Evolutionary conservation across 2,797 vertebrate species (phyloP).

Genomic region (Pogonophryne albipinna): DNA sequence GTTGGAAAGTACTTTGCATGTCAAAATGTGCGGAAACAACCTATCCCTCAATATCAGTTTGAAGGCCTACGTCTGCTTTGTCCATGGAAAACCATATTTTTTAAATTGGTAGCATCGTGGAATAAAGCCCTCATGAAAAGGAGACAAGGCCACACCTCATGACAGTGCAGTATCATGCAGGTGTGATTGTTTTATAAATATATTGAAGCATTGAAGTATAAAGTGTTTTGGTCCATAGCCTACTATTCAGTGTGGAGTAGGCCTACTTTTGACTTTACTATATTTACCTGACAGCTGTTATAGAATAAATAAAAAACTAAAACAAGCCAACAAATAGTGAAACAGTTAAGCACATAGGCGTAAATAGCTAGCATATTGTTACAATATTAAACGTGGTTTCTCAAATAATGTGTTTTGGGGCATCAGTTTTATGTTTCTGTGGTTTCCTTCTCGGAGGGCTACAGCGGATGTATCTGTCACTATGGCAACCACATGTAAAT

Average conservation of each 20-base stretch:
- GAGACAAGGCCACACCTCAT: conserved; percentile 13
- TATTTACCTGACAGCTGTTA: neutral
- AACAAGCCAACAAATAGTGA: neutral
- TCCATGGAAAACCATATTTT: too few species aligned
- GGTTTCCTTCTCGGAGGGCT: neutral
- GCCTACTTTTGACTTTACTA: neutral
- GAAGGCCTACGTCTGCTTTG: too few species aligned
- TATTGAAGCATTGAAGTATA: neutral
- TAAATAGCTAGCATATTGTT: neutral
- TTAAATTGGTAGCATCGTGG: neutral
- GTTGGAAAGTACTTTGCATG: conserved; percentile 14
- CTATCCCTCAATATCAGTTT: neutral
- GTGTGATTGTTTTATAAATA: conserved; percentile 15
- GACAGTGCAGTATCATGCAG: neutral
- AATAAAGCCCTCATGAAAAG: neutral
- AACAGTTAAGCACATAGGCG: neutral
- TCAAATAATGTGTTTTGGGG: neutral
- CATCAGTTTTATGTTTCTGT: neutral
- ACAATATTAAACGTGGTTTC: neutral
- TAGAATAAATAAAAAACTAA: too few species aligned
- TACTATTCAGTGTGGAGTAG: neutral
- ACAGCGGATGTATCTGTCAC: conserved; percentile 48
- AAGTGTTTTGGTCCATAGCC: neutral
- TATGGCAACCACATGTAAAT: conserved; percentile 71
- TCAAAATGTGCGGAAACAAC: neutral